phyloP scores from a whole-genome alignment of 2,797 vertebrate genomes.

The Crocodylus rhombifer region DNA sequence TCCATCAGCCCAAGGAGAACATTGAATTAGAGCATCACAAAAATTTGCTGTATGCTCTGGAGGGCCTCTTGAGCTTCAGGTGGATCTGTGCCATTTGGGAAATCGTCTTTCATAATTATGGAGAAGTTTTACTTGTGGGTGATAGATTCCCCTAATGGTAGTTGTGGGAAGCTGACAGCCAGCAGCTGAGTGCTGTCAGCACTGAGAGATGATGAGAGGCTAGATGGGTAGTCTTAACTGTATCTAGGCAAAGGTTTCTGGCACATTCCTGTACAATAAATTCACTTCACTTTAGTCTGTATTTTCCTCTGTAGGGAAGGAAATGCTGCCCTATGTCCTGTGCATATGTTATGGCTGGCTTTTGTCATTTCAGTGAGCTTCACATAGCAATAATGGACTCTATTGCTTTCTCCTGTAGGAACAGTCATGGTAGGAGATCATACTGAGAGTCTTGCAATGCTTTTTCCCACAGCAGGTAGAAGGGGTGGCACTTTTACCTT shows the following conservation, averaged over 20 bases:
- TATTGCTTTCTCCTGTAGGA: fast-evolving
- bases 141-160: fast-evolving
- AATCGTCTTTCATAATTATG: not conserved
- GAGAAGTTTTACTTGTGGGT: not conserved
- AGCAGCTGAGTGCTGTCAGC: not conserved
- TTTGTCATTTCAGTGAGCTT: not conserved
- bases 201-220: not conserved
- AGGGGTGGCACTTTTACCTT: fast-evolving
- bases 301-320: not conserved
- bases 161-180: not conserved
- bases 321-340: fast-evolving
- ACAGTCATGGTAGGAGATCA: not conserved
- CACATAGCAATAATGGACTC: fast-evolving
- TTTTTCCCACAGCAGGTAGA: not conserved
- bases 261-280: not conserved
- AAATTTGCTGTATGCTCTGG: not conserved
- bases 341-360: fast-evolving
- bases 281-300: not conserved
- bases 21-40: not conserved
- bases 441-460: not conserved
- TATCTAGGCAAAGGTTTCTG: not conserved
- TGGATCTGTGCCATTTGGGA: not conserved
- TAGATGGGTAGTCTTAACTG: not conserved
- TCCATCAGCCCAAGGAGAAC: not conserved
- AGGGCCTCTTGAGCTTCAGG: not conserved